Conservation (phyloP, 2,113 vertebrate species). For the Pangasianodon gigas region DNA sequence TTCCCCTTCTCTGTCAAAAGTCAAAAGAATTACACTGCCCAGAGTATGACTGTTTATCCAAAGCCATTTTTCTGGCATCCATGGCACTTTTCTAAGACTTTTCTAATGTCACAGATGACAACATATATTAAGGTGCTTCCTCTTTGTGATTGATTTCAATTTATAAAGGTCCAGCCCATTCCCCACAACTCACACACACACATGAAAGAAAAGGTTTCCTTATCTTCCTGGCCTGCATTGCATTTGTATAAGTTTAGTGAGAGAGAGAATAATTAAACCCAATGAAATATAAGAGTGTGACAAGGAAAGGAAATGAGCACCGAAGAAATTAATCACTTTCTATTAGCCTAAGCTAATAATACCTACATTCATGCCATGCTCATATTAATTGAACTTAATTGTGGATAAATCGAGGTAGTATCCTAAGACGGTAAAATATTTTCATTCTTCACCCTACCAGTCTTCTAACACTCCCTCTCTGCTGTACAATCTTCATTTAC, state of each 20-base stretch:
- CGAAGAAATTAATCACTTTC: conserved; percentile 70
- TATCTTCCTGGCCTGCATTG: conserved; percentile 5
- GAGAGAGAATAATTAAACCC: conserved; percentile 63
- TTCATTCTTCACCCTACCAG: conserved; percentile 43
- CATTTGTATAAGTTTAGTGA: conserved; percentile 58
- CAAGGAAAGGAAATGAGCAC: conserved; percentile 68
- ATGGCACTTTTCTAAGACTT: background rate
- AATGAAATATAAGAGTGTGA: conserved; percentile 71
- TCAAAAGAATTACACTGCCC: conserved; percentile 18
- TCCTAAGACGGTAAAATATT: conserved; percentile 49
- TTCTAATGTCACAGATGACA: background rate
- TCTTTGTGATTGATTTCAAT: background rate
- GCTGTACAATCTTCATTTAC: background rate
- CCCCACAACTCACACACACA: background rate
- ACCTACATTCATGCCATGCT: conserved; percentile 58
- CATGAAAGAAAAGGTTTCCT: background rate
- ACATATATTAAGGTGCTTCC: background rate
- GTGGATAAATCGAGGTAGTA: conserved; percentile 58
- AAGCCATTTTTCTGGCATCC: background rate
- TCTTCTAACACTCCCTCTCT: background rate
- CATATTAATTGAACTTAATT: conserved; percentile 64
- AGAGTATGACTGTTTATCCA: conserved; percentile 3
- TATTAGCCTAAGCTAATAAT: conserved; percentile 68
- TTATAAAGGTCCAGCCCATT: background rate
- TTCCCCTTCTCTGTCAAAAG: conserved; percentile 3